phyloP scores from a whole-genome alignment of 2,888 invertebrate species.

The Ernsta delagoae region DNA sequence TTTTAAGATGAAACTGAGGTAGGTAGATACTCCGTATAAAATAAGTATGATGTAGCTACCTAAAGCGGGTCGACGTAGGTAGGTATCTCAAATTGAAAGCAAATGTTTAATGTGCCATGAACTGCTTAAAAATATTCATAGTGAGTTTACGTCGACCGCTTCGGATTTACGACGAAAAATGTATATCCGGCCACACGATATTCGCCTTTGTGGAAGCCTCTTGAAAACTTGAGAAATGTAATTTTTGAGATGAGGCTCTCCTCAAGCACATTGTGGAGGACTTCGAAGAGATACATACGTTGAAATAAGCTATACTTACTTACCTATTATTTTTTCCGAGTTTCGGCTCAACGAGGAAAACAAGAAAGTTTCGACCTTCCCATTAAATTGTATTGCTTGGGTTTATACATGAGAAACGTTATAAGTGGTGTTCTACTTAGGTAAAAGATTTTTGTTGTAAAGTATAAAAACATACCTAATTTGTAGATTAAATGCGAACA shows the following conservation, averaged over 20 bases:
- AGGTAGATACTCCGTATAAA: not conserved
- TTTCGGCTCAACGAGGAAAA: constrained; percentile 66
- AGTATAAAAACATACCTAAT: not conserved
- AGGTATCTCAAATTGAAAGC: constrained; percentile 28
- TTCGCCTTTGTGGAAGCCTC: constrained; percentile 46
- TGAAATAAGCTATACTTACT: no score
- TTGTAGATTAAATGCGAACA: not conserved
- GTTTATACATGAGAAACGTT: constrained; percentile 44
- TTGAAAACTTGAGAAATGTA: constrained; percentile 54
- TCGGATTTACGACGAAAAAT: constrained; percentile 27
- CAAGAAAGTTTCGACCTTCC: constrained; percentile 63
- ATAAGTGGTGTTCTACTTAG: constrained; percentile 11
- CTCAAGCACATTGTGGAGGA: constrained; percentile 60
- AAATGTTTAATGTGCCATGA: constrained; percentile 22
- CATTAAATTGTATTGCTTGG: constrained; percentile 52
- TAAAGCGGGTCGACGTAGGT: constrained; percentile 8
- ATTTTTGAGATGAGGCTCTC: constrained; percentile 59
- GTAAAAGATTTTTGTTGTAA: not conserved
- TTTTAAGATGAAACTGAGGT: not conserved
- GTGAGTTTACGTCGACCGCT: constrained; percentile 21
- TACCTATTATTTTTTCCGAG: constrained; percentile 49
- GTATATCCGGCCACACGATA: constrained; percentile 19
- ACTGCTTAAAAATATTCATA: constrained; percentile 27
- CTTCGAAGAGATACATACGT: constrained; percentile 51
- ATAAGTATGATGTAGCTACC: not conserved